These are phyloP conservation scores for Bombus turneri DNA, from an alignment of 1,140 invertebrate genomes.

Conservation along the genomic window DNA sequence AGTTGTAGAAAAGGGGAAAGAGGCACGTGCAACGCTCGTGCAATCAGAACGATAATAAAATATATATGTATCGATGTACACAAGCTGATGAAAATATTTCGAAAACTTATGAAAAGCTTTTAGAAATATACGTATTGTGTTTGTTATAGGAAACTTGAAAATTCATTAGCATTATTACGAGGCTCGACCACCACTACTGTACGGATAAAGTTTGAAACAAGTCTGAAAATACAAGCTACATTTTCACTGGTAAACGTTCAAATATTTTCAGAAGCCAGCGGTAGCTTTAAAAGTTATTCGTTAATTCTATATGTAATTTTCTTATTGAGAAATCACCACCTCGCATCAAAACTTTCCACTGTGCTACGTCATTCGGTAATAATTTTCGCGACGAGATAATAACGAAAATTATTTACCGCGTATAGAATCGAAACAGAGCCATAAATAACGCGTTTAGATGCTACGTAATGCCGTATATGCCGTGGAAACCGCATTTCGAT, in stretches of 20 bases:
- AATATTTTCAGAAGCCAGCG: neutral
- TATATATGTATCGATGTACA: neutral
- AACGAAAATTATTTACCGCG: constrained; percentile 7
- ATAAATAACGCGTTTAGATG: neutral
- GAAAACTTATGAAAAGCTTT: neutral
- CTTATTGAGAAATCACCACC: neutral
- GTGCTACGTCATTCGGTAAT: neutral
- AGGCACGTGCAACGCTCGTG: neutral
- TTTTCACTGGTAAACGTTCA: neutral
- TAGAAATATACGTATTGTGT: neutral
- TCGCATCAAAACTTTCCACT: neutral
- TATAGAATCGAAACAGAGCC: neutral
- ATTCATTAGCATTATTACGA: neutral
- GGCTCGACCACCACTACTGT: neutral
- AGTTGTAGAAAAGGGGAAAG: neutral
- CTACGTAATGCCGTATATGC: neutral
- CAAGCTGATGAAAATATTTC: neutral
- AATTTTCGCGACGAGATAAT: constrained; percentile 19
- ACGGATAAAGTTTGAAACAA: neutral
- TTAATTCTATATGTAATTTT: too few relatives aligned
- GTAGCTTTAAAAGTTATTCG: neutral
- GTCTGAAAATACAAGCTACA: neutral
- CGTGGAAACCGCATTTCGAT: neutral
- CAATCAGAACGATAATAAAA: neutral
- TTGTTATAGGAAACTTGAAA: neutral